Conservation (phyloP, 92 coral and sea anemone species). For the Heteractis magnifica region DNA sequence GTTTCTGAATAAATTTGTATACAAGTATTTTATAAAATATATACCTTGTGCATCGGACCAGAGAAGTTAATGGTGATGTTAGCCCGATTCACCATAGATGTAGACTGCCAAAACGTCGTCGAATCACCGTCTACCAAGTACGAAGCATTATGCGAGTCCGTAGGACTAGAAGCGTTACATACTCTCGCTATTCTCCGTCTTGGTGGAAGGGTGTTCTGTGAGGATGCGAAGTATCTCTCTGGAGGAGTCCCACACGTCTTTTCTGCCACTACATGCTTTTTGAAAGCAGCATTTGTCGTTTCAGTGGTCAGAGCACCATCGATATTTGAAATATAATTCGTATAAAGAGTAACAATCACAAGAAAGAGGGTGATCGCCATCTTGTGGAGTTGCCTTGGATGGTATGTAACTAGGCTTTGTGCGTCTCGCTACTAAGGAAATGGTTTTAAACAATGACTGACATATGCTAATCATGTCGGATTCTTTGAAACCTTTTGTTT, state of each 20-base stretch:
- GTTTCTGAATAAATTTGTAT: background rate
- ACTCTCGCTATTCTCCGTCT: slow-evolving; percentile 10
- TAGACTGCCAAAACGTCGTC: slow-evolving; percentile 83
- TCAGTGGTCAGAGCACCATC: slow-evolving; percentile 33
- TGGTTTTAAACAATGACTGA: slow-evolving; percentile 71
- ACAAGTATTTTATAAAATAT: background rate
- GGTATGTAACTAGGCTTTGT: slow-evolving; percentile 56
- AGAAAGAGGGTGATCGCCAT: slow-evolving; percentile 60
- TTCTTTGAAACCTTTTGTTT: slow-evolving; percentile 23
- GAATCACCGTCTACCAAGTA: slow-evolving; percentile 67
- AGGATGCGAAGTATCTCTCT: slow-evolving; percentile 57
- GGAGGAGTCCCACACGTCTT: slow-evolving; percentile 74
- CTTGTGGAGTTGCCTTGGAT: slow-evolving; percentile 39
- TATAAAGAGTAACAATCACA: slow-evolving; percentile 12
- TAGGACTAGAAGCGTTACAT: slow-evolving; percentile 62
- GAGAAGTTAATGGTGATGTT: slow-evolving; percentile 78
- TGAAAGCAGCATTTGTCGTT: slow-evolving; percentile 74
- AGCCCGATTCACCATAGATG: slow-evolving; percentile 59
- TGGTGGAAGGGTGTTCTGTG: slow-evolving; percentile 38
- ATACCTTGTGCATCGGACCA: slow-evolving; percentile 80
- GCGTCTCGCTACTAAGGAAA: slow-evolving; percentile 77
- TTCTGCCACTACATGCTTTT: slow-evolving; percentile 55
- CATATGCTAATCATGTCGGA: slow-evolving; percentile 61
- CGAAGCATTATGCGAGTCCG: slow-evolving; percentile 72
- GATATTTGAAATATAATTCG: slow-evolving; percentile 29